Evolutionary conservation across 2,113 vertebrate species (phyloP).

Genomic region (Pandion haliaetus): DNA sequence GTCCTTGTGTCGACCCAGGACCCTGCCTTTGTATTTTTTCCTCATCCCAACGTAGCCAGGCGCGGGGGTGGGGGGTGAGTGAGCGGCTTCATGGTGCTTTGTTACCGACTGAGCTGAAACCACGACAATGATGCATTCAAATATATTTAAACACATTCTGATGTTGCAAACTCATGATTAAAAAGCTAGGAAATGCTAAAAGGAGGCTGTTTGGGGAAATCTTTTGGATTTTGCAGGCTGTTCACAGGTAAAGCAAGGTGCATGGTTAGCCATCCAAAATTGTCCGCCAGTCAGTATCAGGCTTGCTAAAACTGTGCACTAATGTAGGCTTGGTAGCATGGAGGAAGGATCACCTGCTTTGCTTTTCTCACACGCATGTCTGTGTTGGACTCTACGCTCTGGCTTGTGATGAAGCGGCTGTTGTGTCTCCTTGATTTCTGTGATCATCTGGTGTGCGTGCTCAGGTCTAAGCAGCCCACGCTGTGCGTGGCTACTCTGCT

Average conservation of each 20-base stretch:
- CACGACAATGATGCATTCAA: too few species aligned
- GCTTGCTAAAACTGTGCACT: not conserved
- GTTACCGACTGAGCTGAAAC: too few species aligned
- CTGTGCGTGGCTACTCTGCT: rapidly evolving
- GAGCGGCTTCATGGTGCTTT: too few species aligned
- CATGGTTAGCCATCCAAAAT: not conserved
- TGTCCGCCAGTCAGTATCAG: not conserved
- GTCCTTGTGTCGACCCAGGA: too few species aligned
- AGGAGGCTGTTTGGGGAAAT: not conserved
- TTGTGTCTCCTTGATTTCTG: not conserved
- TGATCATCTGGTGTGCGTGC: rapidly evolving
- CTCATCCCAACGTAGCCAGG: too few species aligned
- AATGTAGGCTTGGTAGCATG: not conserved
- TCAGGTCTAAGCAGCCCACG: not conserved
- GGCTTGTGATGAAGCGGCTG: not conserved
- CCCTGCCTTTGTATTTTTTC: too few species aligned
- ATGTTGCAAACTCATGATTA: not conserved
- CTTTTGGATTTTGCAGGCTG: not conserved
- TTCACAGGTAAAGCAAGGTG: not conserved
- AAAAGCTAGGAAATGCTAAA: not conserved
- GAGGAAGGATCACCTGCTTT: not conserved
- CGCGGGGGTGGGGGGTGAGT: too few species aligned
- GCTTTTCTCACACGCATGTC: not conserved
- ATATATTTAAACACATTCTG: not conserved
- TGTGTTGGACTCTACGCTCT: not conserved